phyloP scores from a whole-genome alignment of 2,888 invertebrate species.

The Lasioglossum pauxillum region DNA sequence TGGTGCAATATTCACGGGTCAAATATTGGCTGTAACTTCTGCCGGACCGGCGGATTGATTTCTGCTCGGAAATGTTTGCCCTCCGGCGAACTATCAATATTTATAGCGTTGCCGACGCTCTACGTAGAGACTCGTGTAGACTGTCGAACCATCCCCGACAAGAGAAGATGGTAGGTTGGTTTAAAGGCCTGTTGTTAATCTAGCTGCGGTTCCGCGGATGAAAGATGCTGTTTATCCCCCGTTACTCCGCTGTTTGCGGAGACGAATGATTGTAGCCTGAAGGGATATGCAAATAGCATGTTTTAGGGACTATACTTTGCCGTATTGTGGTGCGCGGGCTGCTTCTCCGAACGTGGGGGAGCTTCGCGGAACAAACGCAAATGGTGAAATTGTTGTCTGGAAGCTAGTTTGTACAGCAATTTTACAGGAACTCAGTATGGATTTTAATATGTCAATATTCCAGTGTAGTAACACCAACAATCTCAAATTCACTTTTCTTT shows the following conservation, averaged over 20 bases:
- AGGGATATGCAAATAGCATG: not conserved
- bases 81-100: not conserved
- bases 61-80: not conserved
- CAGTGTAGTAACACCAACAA: not conserved
- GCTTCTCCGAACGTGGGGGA: not conserved
- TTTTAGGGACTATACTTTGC: not conserved
- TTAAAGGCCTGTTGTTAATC: not conserved
- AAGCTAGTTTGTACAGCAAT: not conserved
- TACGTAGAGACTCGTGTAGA: not conserved
- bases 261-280: not conserved
- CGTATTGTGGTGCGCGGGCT: not conserved
- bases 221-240: not conserved
- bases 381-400: not conserved
- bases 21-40: constrained; percentile 8
- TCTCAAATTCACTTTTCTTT: not conserved
- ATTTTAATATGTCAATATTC: not conserved
- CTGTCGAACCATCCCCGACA: not conserved
- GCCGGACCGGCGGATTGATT: not conserved
- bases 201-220: not conserved
- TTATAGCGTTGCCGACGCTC: not conserved
- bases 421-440: not conserved
- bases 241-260: not conserved
- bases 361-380: not conserved
- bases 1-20: constrained; percentile 4
- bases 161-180: not conserved